Evolutionary conservation across 2,113 vertebrate genomes (phyloP).

Genomic region (Labeo rohita): DNA sequence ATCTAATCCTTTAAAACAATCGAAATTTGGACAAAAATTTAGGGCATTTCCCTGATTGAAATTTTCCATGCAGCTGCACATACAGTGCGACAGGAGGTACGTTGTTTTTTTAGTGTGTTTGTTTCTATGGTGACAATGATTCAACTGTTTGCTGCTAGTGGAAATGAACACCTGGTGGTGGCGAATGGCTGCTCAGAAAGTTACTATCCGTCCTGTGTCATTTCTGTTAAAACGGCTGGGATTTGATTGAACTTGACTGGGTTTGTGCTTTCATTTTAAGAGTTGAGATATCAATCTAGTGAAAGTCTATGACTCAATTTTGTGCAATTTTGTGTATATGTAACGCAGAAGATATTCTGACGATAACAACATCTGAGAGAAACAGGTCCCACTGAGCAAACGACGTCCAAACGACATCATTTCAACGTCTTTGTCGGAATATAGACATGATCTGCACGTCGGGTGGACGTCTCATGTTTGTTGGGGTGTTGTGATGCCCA

Average conservation of each 20-base stretch:
- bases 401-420: too few species aligned
- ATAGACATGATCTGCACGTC: too few species aligned
- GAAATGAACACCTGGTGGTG: constrained; percentile 42
- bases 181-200: neutral
- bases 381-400: too few species aligned
- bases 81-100: neutral
- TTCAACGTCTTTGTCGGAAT: too few species aligned
- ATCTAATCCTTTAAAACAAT: neutral
- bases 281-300: neutral
- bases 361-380: neutral
- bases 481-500: constrained; percentile 40
- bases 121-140: constrained; percentile 41
- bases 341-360: neutral
- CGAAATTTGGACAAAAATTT: neutral
- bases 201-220: neutral
- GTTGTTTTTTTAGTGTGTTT: constrained; percentile 1
- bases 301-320: neutral
- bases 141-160: neutral
- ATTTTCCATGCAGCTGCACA: constrained; percentile 29
- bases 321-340: neutral
- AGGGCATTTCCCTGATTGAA: constrained; percentile 19
- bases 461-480: too few species aligned
- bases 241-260: neutral
- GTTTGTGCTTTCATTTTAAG: neutral
- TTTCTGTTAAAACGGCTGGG: neutral